phyloP scores from a whole-genome alignment of 2,797 vertebrate genomes.

The Crenuchus spilurus region DNA sequence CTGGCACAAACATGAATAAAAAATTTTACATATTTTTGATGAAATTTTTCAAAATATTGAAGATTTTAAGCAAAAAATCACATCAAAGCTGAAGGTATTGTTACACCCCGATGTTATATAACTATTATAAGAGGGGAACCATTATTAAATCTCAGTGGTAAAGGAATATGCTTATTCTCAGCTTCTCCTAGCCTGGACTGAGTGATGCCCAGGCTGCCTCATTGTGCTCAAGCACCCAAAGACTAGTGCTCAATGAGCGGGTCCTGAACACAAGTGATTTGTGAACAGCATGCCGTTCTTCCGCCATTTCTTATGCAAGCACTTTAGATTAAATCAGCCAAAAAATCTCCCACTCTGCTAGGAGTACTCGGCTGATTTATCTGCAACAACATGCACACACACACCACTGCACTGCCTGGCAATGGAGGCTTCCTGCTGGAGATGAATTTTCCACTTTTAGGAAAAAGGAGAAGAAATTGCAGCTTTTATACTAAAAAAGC shows the following conservation, averaged over 20 bases:
- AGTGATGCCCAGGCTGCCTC: conserved; percentile 22
- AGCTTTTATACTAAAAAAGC: background rate
- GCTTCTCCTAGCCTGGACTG: conserved; percentile 38
- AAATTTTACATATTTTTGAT: too few species aligned
- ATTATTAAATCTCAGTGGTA: too few species aligned
- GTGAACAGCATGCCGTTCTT: conserved; percentile 36
- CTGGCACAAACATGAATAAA: too few species aligned
- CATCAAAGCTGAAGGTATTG: background rate
- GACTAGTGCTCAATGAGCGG: conserved; percentile 50
- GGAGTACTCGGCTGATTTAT: conserved; percentile 26
- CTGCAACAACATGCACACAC: conserved; percentile 23
- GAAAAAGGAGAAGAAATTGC: background rate
- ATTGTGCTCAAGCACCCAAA: conserved; percentile 28
- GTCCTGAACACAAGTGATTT: conserved; percentile 37
- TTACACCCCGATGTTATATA: background rate
- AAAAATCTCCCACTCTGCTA: conserved; percentile 29
- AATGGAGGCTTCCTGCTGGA: conserved; percentile 44
- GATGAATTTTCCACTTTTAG: background rate
- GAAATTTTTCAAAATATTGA: too few species aligned
- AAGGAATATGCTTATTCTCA: too few species aligned
- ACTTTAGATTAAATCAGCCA: conserved; percentile 59
- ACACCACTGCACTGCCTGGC: conserved; percentile 30
- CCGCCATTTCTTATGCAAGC: conserved; percentile 63
- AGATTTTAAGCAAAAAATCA: background rate
- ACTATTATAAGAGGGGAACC: too few species aligned